A percentile compares a stretch with the other conserved stretches of the same genome.
These are phyloP conservation scores for Ceryle rudis DNA, from an alignment of 2,797 vertebrate genomes.

Conservation along the genomic window DNA sequence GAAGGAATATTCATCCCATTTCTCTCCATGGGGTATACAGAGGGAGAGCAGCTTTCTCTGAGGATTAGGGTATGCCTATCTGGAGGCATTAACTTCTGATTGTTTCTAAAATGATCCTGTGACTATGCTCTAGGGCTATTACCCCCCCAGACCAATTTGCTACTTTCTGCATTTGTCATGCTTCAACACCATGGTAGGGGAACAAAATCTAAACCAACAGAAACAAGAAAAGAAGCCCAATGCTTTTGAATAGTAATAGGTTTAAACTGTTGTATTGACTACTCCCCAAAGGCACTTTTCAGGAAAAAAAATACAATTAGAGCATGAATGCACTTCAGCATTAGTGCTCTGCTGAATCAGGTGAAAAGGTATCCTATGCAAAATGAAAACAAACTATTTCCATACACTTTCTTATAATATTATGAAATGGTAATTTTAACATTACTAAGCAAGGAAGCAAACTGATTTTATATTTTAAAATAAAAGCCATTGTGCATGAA, in stretches of 20 bases:
- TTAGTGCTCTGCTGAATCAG: background rate
- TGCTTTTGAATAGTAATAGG: background rate
- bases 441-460: background rate
- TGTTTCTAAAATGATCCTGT: background rate
- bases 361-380: background rate
- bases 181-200: background rate
- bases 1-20: background rate
- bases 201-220: background rate
- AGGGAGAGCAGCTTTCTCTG: background rate
- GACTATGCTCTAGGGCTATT: background rate
- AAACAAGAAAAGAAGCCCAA: background rate
- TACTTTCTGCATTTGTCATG: background rate
- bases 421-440: background rate
- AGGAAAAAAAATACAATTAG: background rate
- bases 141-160: fast-evolving
- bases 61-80: background rate
- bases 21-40: background rate
- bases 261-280: background rate
- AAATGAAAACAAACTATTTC: background rate
- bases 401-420: background rate
- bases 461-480: background rate
- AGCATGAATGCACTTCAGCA: background rate
- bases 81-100: background rate
- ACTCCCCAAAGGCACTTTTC: background rate
- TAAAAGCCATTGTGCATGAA: background rate